Percentiles rank a stretch among this genome's conserved stretches.
Evolutionary conservation across 2,797 vertebrate genomes (phyloP).

Genomic region (Takifugu rubripes): DNA sequence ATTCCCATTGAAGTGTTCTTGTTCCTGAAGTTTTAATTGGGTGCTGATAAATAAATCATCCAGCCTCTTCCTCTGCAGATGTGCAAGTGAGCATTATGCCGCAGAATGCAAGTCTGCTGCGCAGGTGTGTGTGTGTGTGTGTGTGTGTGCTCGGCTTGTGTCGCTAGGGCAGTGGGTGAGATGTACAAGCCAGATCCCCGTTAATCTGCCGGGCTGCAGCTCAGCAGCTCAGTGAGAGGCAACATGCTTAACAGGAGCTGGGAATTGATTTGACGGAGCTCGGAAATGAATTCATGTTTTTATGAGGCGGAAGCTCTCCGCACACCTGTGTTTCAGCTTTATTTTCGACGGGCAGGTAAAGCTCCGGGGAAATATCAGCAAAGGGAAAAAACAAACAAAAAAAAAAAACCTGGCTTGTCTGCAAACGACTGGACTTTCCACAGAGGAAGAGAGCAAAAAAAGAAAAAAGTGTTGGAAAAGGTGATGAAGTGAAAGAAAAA

Average conservation of each 20-base stretch:
- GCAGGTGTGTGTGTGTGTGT: slow-evolving; percentile 59
- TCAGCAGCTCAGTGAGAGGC: slow-evolving; percentile 49
- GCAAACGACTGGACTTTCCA: no score
- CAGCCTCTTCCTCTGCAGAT: slow-evolving; percentile 77
- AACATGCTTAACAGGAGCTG: slow-evolving; percentile 50
- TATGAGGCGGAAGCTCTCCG: slow-evolving; percentile 25
- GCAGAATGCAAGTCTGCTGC: slow-evolving; percentile 65
- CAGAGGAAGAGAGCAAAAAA: no score
- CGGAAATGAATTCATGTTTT: slow-evolving; percentile 57
- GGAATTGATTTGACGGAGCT: slow-evolving; percentile 40
- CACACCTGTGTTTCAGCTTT: slow-evolving; percentile 23
- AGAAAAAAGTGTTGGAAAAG: no score
- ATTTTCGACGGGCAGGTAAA: slow-evolving; percentile 10
- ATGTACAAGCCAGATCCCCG: slow-evolving; percentile 53
- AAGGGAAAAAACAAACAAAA: no score
- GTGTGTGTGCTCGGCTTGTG: slow-evolving; percentile 45
- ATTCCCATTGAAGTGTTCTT: slow-evolving; percentile 80
- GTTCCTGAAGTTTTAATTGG: slow-evolving; percentile 82
- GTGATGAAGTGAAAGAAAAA: no score
- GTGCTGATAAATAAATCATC: slow-evolving; percentile 79
- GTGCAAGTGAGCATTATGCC: slow-evolving; percentile 64
- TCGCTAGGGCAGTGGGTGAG: slow-evolving; percentile 58
- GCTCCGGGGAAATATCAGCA: no score
- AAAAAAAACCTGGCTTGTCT: no score
- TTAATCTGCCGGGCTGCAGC: slow-evolving; percentile 58